Evolutionary conservation across 2,797 vertebrate genomes (phyloP), one percentile per base, ranked within the genome.

Genomic region (Poecilia velifera): DNA sequence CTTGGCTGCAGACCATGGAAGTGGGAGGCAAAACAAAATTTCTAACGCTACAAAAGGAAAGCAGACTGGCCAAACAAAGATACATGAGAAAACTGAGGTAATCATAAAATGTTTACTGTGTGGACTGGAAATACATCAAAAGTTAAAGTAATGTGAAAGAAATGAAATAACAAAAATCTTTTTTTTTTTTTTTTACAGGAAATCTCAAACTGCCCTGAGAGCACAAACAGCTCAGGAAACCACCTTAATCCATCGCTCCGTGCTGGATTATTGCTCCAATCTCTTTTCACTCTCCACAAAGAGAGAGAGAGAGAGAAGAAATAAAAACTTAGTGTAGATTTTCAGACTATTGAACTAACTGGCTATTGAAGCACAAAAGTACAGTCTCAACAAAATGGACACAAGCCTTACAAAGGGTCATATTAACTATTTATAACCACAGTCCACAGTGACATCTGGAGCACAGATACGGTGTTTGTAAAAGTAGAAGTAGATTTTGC

Each of bases 21-120:
- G 76, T 73, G 79, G 71, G 82, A 86, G 82, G 75, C 55, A 77
- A 72, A 34, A 77, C 78, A 82, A 74, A 84, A 90, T 84, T 25
- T 59, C 55, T 82, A 79, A 76, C 72, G 76, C 88, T 87, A 87
- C 88, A 90, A 89, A 92, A 92, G 90, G 91, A 92, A 90, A 88
- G 86, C 79, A 86, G 73, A 74, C 78, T 72, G 86, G 70, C 66
- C 71, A 74, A 82, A 71, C 72, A 85, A 89, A 85, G 81, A 90
- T 3, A 16, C 68, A 84, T 74, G 80, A 72, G 43, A 25, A 74
- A 80, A 81, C 47, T 7, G 57, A 13, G 72, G 62, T 64, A 76
- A 83, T 76, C 80, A 76, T 66, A 62, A 82, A 77, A 82, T 18
- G 49, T 74, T 78, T 66, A 78, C 46, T 36, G 0, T 43, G 39